phyloP scores from a whole-genome alignment of 30 jellyfish, hydroid and myxozoan genomes.

The Haliclystus octoradiatus region DNA sequence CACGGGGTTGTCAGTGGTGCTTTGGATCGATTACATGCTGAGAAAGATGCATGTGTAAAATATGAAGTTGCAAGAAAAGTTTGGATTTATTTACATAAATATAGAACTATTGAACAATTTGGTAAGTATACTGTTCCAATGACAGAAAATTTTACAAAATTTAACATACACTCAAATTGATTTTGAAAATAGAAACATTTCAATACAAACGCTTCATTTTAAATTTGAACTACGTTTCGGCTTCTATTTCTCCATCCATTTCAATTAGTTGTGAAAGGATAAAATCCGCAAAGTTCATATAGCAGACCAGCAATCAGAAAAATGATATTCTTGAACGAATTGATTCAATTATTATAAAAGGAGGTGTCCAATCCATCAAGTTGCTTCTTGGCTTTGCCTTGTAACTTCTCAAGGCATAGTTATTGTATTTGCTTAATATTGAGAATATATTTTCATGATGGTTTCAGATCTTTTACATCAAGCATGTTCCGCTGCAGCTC shows the following conservation, averaged over 20 bases:
- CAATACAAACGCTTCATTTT: too few relatives aligned
- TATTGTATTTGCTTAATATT: too few relatives aligned
- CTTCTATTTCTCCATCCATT: not conserved
- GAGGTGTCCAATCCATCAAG: too few relatives aligned
- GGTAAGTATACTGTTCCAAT: constrained; percentile 26
- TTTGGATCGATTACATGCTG: constrained; percentile 92
- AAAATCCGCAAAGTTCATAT: not conserved
- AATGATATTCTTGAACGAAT: too few relatives aligned
- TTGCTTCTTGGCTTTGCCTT: too few relatives aligned
- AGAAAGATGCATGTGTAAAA: constrained; percentile 90
- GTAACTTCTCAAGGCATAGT: too few relatives aligned
- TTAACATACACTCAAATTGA: too few relatives aligned
- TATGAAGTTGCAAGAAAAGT: constrained; percentile 76
- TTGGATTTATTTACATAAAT: constrained; percentile 81
- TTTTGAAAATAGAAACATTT: too few relatives aligned
- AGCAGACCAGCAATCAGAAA: too few relatives aligned
- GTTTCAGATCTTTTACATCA: constrained; percentile 70
- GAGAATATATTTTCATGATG: too few relatives aligned
- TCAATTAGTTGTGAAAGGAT: not conserved
- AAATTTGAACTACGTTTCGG: too few relatives aligned
- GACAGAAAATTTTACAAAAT: not conserved
- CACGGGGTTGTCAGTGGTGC: constrained; percentile 97
- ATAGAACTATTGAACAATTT: constrained; percentile 71
- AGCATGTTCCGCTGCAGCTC: constrained; percentile 95
- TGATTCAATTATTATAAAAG: too few relatives aligned